Conservation (phyloP, 2,888 invertebrate species). For the Leptinotarsa peninsularis region DNA sequence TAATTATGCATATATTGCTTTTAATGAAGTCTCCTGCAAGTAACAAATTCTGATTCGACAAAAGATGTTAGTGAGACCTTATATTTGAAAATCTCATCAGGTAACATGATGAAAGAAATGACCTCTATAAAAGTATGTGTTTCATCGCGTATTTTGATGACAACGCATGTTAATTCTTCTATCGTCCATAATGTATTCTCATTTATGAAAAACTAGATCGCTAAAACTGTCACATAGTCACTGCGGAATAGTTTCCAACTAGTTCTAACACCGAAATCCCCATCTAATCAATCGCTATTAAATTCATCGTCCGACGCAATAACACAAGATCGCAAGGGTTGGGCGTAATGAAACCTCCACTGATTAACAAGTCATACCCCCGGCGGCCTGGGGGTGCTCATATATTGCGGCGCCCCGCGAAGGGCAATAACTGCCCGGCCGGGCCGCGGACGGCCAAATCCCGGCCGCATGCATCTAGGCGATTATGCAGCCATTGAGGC, state of each 20-base stretch:
- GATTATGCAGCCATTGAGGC: conserved; percentile 29
- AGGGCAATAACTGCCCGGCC: conserved; percentile 50
- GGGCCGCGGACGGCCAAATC: conserved; percentile 32
- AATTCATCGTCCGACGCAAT: not conserved
- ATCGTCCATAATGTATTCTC: too few relatives aligned
- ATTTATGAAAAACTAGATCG: too few relatives aligned
- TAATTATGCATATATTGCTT: too few relatives aligned
- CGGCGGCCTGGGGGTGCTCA: conserved; percentile 51
- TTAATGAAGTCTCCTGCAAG: too few relatives aligned
- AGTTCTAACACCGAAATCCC: not conserved
- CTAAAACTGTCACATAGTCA: too few relatives aligned
- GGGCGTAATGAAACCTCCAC: conserved; percentile 38
- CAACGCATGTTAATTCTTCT: too few relatives aligned
- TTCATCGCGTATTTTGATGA: too few relatives aligned
- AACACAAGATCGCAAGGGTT: conserved; percentile 30
- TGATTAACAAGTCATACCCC: conserved; percentile 59
- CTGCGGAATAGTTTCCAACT: not conserved
- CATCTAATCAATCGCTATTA: conserved; percentile 6
- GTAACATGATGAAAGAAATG: too few relatives aligned
- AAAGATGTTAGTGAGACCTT: too few relatives aligned
- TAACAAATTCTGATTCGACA: too few relatives aligned
- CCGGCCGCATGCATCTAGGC: conserved; percentile 45
- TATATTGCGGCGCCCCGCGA: conserved; percentile 56
- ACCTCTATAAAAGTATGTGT: too few relatives aligned
- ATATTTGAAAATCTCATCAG: too few relatives aligned